Evolutionary conservation across 1,140 invertebrate species (phyloP), one percentile per base, ranked within the genome.

Genomic region (Bombus affinis): DNA sequence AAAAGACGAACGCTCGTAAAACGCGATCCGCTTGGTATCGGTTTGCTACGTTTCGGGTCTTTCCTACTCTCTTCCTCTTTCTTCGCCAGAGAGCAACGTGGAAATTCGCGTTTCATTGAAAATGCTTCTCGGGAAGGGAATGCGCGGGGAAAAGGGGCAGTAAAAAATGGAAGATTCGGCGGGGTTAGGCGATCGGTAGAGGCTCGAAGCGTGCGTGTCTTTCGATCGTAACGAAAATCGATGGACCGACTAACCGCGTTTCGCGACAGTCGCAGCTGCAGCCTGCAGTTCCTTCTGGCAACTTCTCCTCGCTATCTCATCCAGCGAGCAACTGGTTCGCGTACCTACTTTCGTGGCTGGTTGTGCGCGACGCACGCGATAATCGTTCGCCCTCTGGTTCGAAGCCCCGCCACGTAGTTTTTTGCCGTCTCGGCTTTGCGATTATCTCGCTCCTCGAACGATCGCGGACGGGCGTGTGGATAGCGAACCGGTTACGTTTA

Each of bases 181-280:
- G 5, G 13, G 2, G 2, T 15, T 0, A 0, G 13, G 13, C 44
- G 47, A 37, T 44, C 12, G 12, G 1, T 42, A 42, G 10, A 42
- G 1, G 42, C 42, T 12, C 42, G 2, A 44, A 44, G 12, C 42
- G 42, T 59, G 57, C 57, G 10, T 35, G 59, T 39, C 86, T 90
- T 90, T 88, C 89, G 87, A 87, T 88, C 86, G 86, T 89, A 90
- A 91, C 90, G 90, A 90, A 90, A 90, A 91, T 91, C 90, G 89
- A 90, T 91, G 83, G 89, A 62, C 81, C 71, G 89, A 74, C 73
- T 90, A 90, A 90, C 83, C 86, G 86, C 89, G 83, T 90, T 90
- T 90, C 86, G 76, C 89, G 83, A 87, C 80, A 86, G 83, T 86
- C 72, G 89, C 83, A 86, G 80, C 89, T 86, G 86, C 86, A 76